Conservation (phyloP, 2,888 invertebrate genomes). For the Melitaea athalia region DNA sequence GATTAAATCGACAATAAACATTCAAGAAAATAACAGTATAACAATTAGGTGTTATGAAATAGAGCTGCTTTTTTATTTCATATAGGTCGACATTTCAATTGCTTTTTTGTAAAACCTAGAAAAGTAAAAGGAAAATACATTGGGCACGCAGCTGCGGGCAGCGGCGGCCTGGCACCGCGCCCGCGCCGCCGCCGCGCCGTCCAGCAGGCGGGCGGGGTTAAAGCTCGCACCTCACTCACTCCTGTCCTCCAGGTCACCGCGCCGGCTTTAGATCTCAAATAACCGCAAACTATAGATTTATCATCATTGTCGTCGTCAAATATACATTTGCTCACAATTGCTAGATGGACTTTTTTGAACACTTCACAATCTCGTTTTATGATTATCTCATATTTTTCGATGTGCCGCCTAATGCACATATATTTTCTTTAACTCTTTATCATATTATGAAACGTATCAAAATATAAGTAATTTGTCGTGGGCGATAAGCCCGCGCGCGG, state of each 20-base stretch:
- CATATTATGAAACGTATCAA: neutral
- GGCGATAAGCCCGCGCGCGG: slow-evolving; percentile 24
- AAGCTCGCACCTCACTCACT: slow-evolving; percentile 37
- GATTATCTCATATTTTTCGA: neutral
- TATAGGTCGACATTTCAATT: neutral
- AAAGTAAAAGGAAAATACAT: slow-evolving; percentile 10
- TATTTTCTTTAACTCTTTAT: neutral
- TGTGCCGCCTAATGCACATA: neutral
- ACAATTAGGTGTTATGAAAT: too few relatives aligned
- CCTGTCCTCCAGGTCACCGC: slow-evolving; percentile 3
- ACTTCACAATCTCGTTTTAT: too few relatives aligned
- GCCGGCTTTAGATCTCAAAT: neutral
- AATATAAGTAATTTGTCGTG: slow-evolving; percentile 11
- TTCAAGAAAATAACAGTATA: too few relatives aligned
- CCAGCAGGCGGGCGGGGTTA: slow-evolving; percentile 29
- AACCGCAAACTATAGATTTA: too few relatives aligned
- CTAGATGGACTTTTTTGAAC: too few relatives aligned
- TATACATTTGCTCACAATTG: too few relatives aligned
- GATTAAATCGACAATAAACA: too few relatives aligned
- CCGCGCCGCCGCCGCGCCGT: slow-evolving; percentile 14
- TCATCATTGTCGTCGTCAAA: too few relatives aligned
- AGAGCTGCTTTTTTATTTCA: neutral
- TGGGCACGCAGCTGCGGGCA: slow-evolving; percentile 14
- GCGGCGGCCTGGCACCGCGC: slow-evolving; percentile 28
- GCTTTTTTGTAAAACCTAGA: neutral